Conservation (phyloP, 2,797 vertebrate genomes). For the Sylvia borin region DNA sequence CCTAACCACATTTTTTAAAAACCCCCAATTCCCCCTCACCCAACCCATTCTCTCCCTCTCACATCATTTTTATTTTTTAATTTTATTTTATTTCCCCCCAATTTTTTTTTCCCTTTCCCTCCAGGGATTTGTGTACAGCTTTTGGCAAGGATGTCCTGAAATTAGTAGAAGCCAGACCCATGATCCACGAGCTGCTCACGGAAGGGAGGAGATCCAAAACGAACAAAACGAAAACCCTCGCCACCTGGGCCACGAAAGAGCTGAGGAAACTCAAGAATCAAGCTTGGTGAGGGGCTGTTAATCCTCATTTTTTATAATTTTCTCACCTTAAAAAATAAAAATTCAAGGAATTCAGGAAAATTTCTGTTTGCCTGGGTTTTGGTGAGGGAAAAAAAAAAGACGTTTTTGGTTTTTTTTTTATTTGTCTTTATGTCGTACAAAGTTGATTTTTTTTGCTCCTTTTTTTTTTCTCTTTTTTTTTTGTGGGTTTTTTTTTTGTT, state of each 20-base stretch:
- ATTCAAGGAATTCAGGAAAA: not conserved
- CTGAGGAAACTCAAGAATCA: slow-evolving; percentile 98
- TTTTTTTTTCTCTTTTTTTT: too few relatives aligned
- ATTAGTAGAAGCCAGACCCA: slow-evolving; percentile 93
- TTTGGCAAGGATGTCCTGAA: slow-evolving; percentile 98
- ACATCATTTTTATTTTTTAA: not conserved
- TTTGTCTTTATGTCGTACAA: too few relatives aligned
- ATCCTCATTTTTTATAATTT: too few relatives aligned
- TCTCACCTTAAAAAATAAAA: not conserved
- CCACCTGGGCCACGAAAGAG: slow-evolving; percentile 98
- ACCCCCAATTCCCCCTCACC: not conserved
- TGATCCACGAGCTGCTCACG: slow-evolving; percentile 95
- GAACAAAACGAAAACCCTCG: slow-evolving; percentile 94
- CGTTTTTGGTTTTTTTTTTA: too few relatives aligned
- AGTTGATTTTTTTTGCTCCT: too few relatives aligned
- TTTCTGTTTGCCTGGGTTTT: too few relatives aligned
- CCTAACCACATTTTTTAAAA: too few relatives aligned
- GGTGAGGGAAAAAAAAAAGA: too few relatives aligned
- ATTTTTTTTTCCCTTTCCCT: accelerated
- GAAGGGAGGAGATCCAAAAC: slow-evolving; percentile 96
- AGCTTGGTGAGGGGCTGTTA: slow-evolving; percentile 83
- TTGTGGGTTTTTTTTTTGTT: too few relatives aligned
- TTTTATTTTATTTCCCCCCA: too few relatives aligned
- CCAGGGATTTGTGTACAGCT: slow-evolving; percentile 93
- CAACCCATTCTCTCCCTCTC: not conserved